Percentiles rank a stretch among this genome's conserved stretches.
Conservation (phyloP, 1,140 invertebrate species). For the Neodiprion lecontei region DNA sequence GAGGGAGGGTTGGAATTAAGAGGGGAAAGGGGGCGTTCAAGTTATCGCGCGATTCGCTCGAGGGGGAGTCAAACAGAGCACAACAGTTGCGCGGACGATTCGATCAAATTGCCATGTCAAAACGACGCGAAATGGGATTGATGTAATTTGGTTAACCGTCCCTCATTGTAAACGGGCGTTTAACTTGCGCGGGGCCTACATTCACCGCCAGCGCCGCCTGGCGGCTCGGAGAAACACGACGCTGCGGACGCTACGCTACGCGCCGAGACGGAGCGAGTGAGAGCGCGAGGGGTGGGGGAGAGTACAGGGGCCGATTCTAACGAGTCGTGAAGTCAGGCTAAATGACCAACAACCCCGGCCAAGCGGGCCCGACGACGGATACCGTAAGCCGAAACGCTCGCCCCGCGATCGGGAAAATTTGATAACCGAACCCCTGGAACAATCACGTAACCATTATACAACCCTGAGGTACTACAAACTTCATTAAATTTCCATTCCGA, state of each 20-base stretch:
- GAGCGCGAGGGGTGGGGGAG: conserved; percentile 23
- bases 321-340: conserved; percentile 63
- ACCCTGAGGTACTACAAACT: conserved; percentile 7
- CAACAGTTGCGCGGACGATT: conserved; percentile 53
- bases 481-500: conserved; percentile 2
- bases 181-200: conserved; percentile 39
- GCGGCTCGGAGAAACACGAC: conserved; percentile 16
- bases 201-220: conserved; percentile 19
- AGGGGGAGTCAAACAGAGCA: conserved; percentile 15
- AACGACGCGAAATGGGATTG: conserved; percentile 63
- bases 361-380: conserved; percentile 35
- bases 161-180: conserved; percentile 25
- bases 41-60: too few relatives aligned
- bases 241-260: conserved; percentile 25
- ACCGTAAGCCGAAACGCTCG: conserved; percentile 41
- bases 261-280: conserved; percentile 40
- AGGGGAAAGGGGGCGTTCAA: too few relatives aligned
- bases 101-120: conserved; percentile 61
- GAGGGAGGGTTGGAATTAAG: background rate
- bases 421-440: conserved; percentile 50
- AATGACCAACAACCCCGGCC: conserved; percentile 50
- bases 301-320: conserved; percentile 55
- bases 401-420: conserved; percentile 42
- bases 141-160: conserved; percentile 61
- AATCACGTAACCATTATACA: conserved; percentile 41